A percentile compares a stretch with the other conserved stretches of the same genome.
Conservation (phyloP, 1,140 invertebrate species). For the Nephotettix cincticeps region DNA sequence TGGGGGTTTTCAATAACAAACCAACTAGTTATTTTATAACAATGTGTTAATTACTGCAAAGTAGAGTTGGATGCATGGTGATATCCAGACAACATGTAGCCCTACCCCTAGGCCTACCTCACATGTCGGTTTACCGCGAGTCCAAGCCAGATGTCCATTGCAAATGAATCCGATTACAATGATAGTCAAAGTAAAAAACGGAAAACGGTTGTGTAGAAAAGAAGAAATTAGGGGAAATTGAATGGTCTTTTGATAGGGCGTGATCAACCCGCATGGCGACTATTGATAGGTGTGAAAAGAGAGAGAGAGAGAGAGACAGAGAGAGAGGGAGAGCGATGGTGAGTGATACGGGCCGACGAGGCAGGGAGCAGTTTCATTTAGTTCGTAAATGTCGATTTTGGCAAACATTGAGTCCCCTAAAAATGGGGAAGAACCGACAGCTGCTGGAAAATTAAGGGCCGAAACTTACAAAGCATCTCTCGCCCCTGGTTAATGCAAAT, state of each 20-base stretch:
- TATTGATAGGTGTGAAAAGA: neutral
- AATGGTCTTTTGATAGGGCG: neutral
- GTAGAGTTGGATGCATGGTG: too few species aligned
- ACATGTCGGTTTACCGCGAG: too few species aligned
- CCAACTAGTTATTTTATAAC: too few species aligned
- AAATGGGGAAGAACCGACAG: too few species aligned
- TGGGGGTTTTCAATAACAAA: too few species aligned
- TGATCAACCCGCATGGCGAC: neutral
- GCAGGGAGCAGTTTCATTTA: constrained; percentile 1
- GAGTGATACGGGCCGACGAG: neutral
- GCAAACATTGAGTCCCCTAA: neutral
- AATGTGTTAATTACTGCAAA: too few species aligned
- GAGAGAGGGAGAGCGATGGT: neutral
- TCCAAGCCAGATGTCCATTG: too few species aligned
- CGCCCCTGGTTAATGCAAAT: too few species aligned
- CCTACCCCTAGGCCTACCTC: too few species aligned
- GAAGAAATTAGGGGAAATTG: constrained; percentile 4
- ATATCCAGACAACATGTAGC: too few species aligned
- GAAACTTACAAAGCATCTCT: too few species aligned
- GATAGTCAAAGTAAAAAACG: neutral
- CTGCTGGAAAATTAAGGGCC: too few species aligned
- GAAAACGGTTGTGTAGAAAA: neutral
- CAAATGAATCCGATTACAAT: neutral
- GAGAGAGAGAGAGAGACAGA: neutral
- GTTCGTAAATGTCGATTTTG: neutral